Base-by-base conservation (phyloP, 2,888 invertebrate species). In the Drosophila subquinaria region DNA sequence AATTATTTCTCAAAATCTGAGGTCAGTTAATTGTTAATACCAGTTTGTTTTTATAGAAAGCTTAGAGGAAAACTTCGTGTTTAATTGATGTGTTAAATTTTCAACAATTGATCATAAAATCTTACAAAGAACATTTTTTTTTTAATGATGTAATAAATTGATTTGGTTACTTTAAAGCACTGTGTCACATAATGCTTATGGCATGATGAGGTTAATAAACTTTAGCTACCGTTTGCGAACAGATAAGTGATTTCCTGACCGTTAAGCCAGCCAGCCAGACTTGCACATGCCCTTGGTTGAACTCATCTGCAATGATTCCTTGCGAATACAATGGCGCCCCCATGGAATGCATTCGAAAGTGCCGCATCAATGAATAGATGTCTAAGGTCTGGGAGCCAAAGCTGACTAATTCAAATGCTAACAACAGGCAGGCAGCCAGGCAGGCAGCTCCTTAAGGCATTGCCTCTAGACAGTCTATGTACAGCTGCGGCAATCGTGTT, bases 341-440 rank as follows among this genome's bases (percentile, higher is more conserved):
- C 72, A 65, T 67, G 70, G 65, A 66, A 64, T 76, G 50, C 67
- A 76, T 69, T 78, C 62, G 76, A 76, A 76, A 76, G 76, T 69
- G 42, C 72, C 50, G 38, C 43, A 45, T 55, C 55, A 76, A 56
- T 62, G 72, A 61, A 64, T 71, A 65, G 60, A 33, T 38, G 55
- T n/a, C 10, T 20, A 11, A 30, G 56, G 48, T 57, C 52, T 66
- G 65, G 77, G 56, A 62, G 56, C 42, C 43, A 17, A 36, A 55
- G 47, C 69, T 71, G 76, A 72, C 78, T 81, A 83, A 83, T 71
- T 81, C 45, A 78, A 73, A 78, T 83, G 79, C 75, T 78, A 73
- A 78, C 75, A 61, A 69, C 66, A 53, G 52, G 45, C 65, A 52
- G 38, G 36, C 43, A 57, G 48, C n/a, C 60, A 50, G 65, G 36